Conservation (phyloP, 2,113 vertebrate species). For the Tautogolabrus adspersus region DNA sequence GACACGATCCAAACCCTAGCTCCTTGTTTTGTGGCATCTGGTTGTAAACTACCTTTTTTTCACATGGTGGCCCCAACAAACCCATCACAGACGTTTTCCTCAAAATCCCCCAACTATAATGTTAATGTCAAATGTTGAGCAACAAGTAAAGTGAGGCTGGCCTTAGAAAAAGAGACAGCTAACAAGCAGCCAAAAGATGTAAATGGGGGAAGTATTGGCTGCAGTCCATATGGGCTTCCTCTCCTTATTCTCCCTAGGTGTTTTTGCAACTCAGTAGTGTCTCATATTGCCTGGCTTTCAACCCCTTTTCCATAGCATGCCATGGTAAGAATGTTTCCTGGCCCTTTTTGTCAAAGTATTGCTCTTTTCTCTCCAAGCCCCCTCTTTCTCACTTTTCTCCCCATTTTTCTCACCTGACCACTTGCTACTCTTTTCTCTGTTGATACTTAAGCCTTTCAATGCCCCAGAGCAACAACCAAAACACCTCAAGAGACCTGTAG, state of each 20-base stretch:
- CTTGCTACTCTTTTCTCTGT: conserved; percentile 83
- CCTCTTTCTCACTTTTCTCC: conserved; percentile 80
- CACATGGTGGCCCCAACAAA: conserved; percentile 88
- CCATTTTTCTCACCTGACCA: conserved; percentile 84
- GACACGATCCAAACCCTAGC: conserved; percentile 95
- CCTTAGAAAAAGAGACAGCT: conserved; percentile 80
- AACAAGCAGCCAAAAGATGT: conserved; percentile 88
- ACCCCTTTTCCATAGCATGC: conserved; percentile 96
- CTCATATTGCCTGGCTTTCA: conserved; percentile 95
- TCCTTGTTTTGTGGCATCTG: conserved; percentile 99
- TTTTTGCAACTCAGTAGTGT: conserved; percentile 89
- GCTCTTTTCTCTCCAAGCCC: conserved; percentile 82
- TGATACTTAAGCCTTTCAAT: conserved; percentile 72
- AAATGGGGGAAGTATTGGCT: conserved; percentile 88
- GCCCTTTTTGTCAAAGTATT: conserved; percentile 85
- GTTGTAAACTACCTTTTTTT: conserved; percentile 92
- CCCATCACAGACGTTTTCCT: conserved; percentile 85
- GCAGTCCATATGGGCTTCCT: conserved; percentile 84
- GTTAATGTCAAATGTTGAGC: conserved; percentile 72
- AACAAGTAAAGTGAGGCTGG: conserved; percentile 80
- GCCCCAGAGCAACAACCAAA: conserved; percentile 72
- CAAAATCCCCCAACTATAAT: conserved; percentile 67
- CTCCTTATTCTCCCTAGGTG: conserved; percentile 87
- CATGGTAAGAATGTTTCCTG: conserved; percentile 92
- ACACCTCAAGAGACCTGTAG: conserved; percentile 71